phyloP scores from a whole-genome alignment of 2,888 invertebrate species.

The Ectobius pallidus region DNA sequence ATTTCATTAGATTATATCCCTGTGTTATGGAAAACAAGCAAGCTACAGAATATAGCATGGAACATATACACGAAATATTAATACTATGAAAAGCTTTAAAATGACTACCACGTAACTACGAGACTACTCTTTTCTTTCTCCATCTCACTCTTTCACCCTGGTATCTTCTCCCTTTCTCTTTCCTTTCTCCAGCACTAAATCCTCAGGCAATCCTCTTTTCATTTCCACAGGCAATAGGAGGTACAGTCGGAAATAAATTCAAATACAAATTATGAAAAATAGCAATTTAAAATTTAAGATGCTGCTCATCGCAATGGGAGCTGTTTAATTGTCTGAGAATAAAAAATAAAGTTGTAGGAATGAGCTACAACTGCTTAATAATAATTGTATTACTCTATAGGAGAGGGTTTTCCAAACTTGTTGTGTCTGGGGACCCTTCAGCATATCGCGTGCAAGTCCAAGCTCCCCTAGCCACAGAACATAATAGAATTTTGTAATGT shows the following conservation, averaged over 20 bases:
- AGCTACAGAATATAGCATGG: not conserved
- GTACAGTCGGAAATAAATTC: constrained; percentile 21
- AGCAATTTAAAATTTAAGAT: too few species aligned
- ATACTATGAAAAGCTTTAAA: constrained; percentile 40
- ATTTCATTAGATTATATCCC: constrained; percentile 42
- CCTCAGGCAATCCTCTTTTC: constrained; percentile 38
- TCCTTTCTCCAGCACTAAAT: constrained; percentile 29
- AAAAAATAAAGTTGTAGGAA: too few species aligned
- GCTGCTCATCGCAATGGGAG: too few species aligned
- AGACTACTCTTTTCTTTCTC: constrained; percentile 27
- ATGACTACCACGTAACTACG: constrained; percentile 38
- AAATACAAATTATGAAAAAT: not conserved
- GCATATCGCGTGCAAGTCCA: too few species aligned
- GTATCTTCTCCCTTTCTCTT: not conserved
- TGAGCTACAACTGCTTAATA: too few species aligned
- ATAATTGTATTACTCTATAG: too few species aligned
- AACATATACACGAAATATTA: constrained; percentile 35
- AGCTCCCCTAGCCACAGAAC: too few species aligned
- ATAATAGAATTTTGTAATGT: too few species aligned
- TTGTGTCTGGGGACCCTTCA: too few species aligned
- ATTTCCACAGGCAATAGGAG: constrained; percentile 34
- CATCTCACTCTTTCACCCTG: not conserved
- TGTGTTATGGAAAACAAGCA: constrained; percentile 33
- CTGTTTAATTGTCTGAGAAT: too few species aligned
- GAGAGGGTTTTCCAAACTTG: too few species aligned